These are phyloP conservation scores for Nasonovia ribisnigri DNA, from an alignment of 2,888 invertebrate genomes.

Conservation along the genomic window DNA sequence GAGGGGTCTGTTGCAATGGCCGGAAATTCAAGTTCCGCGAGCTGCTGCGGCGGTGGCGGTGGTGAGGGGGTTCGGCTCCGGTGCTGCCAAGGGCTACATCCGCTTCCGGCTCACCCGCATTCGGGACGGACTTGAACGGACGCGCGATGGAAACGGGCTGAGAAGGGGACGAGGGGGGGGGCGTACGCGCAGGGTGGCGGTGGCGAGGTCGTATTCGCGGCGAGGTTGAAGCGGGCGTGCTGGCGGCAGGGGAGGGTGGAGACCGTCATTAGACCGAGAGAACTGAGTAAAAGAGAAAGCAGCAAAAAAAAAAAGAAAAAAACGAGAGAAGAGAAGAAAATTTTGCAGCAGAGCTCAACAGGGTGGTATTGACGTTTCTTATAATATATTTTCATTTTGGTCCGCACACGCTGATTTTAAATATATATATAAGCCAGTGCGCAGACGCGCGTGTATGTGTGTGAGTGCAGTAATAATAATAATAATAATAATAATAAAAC, in stretches of 20 bases:
- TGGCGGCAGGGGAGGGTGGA: neutral
- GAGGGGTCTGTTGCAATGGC: constrained; percentile 64
- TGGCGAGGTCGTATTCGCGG: constrained; percentile 28
- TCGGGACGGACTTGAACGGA: constrained; percentile 62
- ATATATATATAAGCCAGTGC: neutral
- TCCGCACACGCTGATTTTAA: constrained; percentile 41
- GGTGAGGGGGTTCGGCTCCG: constrained; percentile 61
- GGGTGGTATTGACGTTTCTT: constrained; percentile 57
- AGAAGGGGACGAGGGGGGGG: neutral
- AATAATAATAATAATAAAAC: constrained; percentile 44
- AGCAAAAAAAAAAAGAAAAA: neutral
- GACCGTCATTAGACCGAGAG: constrained; percentile 60
- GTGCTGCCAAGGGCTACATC: constrained; percentile 65
- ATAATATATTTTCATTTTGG: constrained; percentile 55
- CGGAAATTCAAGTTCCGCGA: constrained; percentile 64
- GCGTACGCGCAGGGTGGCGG: neutral
- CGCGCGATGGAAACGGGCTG: constrained; percentile 42
- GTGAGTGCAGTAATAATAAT: too few species aligned
- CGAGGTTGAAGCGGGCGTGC: constrained; percentile 31
- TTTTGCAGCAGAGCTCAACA: constrained; percentile 51
- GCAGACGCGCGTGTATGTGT: neutral
- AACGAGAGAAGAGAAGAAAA: neutral
- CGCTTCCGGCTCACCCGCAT: constrained; percentile 65
- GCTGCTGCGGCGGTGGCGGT: constrained; percentile 19
- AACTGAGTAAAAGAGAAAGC: constrained; percentile 52